Conservation (phyloP, 2,113 vertebrate genomes). For the Syrrhaptes paradoxus region DNA sequence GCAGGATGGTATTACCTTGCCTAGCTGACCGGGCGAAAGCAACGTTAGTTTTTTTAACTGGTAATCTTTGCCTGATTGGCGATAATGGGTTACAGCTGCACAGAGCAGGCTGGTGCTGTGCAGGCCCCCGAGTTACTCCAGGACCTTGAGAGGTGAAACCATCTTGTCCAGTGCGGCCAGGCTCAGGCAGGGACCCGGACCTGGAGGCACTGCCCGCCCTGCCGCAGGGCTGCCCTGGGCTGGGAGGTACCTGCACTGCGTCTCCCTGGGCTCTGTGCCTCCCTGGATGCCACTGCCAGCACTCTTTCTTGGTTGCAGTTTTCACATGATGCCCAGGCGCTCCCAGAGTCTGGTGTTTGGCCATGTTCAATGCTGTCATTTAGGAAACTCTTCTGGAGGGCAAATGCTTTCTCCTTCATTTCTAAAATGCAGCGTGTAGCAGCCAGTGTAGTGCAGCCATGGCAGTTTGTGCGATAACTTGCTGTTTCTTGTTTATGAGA, state of each 20-base stretch:
- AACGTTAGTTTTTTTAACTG: not conserved
- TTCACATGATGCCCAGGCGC: not conserved
- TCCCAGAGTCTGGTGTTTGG: accelerated
- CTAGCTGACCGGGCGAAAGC: not conserved
- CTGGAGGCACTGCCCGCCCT: no score
- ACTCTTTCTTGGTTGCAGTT: accelerated
- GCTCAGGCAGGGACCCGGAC: no score
- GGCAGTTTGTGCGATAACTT: not conserved
- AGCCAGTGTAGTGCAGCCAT: not conserved
- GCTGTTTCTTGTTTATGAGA: constrained; percentile 28
- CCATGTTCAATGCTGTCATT: not conserved
- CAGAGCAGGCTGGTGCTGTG: not conserved
- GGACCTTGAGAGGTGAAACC: not conserved
- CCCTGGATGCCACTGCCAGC: not conserved
- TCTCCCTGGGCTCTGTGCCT: not conserved
- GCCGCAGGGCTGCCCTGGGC: not conserved
- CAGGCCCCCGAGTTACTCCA: accelerated
- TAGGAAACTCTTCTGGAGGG: not conserved
- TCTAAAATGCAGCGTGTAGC: not conserved
- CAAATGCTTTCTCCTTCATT: not conserved
- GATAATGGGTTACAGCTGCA: not conserved
- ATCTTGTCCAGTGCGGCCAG: not conserved
- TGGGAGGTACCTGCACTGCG: not conserved
- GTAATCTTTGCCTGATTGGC: not conserved
- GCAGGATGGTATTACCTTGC: not conserved